A percentile compares a stretch with the other conserved stretches of the same genome.
phyloP scores from a whole-genome alignment of 2,888 invertebrate species.

The Epinotia ramella region DNA sequence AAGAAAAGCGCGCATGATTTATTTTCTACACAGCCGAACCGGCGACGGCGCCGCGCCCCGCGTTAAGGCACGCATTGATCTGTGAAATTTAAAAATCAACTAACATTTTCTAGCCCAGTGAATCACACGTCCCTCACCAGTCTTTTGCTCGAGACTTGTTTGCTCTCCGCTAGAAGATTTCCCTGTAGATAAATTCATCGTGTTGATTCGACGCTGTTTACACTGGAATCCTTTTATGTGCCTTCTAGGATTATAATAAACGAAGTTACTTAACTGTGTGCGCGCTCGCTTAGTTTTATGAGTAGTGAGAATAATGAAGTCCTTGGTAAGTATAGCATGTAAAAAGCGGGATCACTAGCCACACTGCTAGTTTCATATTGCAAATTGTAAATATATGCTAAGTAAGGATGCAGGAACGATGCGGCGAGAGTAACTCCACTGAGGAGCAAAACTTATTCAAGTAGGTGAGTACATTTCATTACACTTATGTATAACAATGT shows the following conservation, averaged over 20 bases:
- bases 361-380: constrained; percentile 39
- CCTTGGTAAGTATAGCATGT: constrained; percentile 23
- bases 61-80: constrained; percentile 72
- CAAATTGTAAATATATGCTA: constrained; percentile 45
- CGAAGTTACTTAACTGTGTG: constrained; percentile 32
- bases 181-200: constrained; percentile 77
- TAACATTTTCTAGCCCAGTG: constrained; percentile 82
- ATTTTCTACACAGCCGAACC: constrained; percentile 39
- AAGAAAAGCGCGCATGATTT: constrained; percentile 40
- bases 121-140: constrained; percentile 75
- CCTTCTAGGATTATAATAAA: constrained; percentile 55
- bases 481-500: constrained; percentile 8
- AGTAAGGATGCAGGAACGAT: constrained; percentile 25
- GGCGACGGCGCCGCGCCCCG: constrained; percentile 51
- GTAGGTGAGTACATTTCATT: constrained; percentile 14
- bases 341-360: constrained; percentile 35
- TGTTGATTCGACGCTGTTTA: constrained; percentile 80
- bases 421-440: constrained; percentile 12
- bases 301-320: constrained; percentile 40
- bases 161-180: constrained; percentile 75
- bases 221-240: constrained; percentile 71
- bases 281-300: constrained; percentile 37
- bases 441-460: constrained; percentile 22
- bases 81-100: constrained; percentile 84
- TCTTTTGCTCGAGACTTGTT: constrained; percentile 75